These are phyloP conservation scores for Apodemia mormo DNA, from an alignment of 2,888 invertebrate genomes.

Conservation along the genomic window DNA sequence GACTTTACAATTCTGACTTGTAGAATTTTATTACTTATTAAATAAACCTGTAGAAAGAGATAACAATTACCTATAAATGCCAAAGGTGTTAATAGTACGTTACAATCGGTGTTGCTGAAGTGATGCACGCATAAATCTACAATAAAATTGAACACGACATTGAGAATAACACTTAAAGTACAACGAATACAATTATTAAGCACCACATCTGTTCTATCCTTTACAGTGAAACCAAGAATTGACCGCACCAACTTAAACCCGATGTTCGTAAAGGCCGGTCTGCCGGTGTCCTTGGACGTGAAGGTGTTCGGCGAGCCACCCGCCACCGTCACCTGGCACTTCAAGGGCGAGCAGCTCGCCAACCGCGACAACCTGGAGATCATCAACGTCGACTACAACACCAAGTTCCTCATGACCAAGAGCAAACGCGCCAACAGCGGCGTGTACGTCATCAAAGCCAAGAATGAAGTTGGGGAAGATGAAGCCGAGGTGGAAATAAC, in stretches of 20 bases:
- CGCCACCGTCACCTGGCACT: conserved; percentile 94
- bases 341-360: conserved; percentile 85
- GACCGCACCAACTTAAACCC: conserved; percentile 94
- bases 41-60: no score
- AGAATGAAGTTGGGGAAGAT: conserved; percentile 96
- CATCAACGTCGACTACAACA: conserved; percentile 93
- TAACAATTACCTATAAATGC: no score
- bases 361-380: conserved; percentile 85
- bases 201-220: background rate
- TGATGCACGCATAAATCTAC: no score
- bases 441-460: conserved; percentile 93
- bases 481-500: conserved; percentile 94
- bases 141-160: no score
- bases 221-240: conserved; percentile 94
- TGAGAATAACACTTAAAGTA: no score
- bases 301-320: conserved; percentile 96
- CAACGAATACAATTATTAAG: no score
- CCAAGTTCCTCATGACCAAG: conserved; percentile 93
- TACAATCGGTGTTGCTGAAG: no score
- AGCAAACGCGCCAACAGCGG: conserved; percentile 91
- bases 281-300: conserved; percentile 92
- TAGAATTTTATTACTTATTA: no score
- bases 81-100: no score
- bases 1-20: no score
- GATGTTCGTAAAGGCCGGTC: conserved; percentile 93